phyloP scores from a whole-genome alignment of 2,113 vertebrate genomes.

The Stomatorhinus ivindoensis region DNA sequence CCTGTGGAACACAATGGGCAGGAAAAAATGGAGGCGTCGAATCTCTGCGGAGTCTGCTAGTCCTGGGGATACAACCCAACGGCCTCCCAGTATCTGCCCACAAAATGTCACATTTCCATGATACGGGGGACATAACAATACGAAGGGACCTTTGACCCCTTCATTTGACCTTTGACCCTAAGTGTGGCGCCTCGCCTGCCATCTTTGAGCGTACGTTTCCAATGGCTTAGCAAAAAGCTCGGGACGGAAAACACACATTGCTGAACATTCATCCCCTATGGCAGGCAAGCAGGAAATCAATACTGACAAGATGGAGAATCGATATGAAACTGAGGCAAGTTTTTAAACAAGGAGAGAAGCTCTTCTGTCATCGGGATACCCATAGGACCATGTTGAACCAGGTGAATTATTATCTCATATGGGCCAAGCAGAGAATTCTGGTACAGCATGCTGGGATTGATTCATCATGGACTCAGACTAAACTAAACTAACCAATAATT shows the following conservation, averaged over 20 bases:
- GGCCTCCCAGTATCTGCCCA: background rate
- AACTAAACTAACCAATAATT: background rate
- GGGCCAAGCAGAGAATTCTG: background rate
- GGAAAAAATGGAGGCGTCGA: background rate
- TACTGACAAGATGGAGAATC: background rate
- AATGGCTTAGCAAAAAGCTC: background rate
- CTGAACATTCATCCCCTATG: background rate
- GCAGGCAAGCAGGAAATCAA: slow-evolving; percentile 11
- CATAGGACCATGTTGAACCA: background rate
- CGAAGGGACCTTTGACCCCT: background rate
- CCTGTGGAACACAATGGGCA: background rate
- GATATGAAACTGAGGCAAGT: background rate
- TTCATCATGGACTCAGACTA: background rate
- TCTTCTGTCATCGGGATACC: background rate
- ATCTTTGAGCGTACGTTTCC: background rate
- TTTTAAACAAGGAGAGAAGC: slow-evolving; percentile 3
- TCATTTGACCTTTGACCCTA: background rate
- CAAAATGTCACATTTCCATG: background rate
- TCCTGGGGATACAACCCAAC: background rate
- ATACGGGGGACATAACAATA: background rate
- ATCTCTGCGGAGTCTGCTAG: background rate
- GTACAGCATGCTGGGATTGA: background rate
- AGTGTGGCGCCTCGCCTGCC: background rate
- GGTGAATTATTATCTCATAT: background rate
- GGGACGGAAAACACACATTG: background rate